A percentile compares a stretch with the other conserved stretches of the same genome.
phyloP scores from a whole-genome alignment of 1,140 invertebrate species.

The Muscidifurax raptorellus region DNA sequence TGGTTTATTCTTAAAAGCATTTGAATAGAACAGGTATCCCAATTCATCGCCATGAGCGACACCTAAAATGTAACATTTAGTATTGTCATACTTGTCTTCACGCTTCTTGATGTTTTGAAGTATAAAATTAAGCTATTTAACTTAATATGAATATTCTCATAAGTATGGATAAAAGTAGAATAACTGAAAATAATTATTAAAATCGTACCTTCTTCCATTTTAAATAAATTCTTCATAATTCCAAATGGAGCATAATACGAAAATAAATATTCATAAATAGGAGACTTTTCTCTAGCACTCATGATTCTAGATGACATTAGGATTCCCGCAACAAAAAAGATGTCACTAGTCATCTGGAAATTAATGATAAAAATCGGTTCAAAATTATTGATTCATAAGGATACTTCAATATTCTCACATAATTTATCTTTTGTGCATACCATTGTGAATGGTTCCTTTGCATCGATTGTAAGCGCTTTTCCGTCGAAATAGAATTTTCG shows the following conservation, averaged over 20 bases:
- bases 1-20: conserved; percentile 64
- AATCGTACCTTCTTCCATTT: conserved; percentile 58
- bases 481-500: conserved; percentile 79
- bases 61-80: conserved; percentile 61
- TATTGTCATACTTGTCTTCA: conserved; percentile 18
- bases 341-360: conserved; percentile 64
- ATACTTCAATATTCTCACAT: neutral
- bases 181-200: conserved; percentile 31
- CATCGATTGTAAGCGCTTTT: conserved; percentile 71
- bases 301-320: conserved; percentile 62
- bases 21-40: conserved; percentile 79
- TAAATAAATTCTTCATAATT: conserved; percentile 63
- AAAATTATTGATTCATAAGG: neutral
- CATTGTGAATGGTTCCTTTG: conserved; percentile 73
- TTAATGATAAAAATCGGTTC: neutral
- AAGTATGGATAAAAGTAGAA: neutral
- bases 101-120: no score
- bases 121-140: neutral
- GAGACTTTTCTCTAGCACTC: conserved; percentile 59
- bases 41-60: conserved; percentile 84
- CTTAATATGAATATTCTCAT: neutral
- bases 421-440: conserved; percentile 59
- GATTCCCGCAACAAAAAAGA: conserved; percentile 57
- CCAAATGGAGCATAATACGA: conserved; percentile 63
- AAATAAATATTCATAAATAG: conserved; percentile 69